Conservation (phyloP, 2,888 invertebrate genomes). For the Leptothorax acervorum region DNA sequence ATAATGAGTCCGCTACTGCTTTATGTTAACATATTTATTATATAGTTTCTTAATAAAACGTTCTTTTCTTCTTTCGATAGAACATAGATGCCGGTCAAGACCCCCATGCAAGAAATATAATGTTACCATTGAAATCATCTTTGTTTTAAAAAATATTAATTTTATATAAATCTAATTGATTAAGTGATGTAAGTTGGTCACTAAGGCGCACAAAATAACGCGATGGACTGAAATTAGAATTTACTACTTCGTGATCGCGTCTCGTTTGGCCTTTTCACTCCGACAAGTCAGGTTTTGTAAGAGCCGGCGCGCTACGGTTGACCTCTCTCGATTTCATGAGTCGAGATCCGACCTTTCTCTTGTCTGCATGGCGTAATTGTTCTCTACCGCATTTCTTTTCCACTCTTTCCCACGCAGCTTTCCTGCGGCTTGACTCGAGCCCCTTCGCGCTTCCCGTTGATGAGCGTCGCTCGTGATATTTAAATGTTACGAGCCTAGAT, state of each 20-base stretch:
- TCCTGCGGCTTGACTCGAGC: slow-evolving; percentile 24
- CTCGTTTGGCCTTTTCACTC: slow-evolving; percentile 58
- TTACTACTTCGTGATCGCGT: not conserved
- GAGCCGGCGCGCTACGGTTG: slow-evolving; percentile 60
- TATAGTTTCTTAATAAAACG: too few species aligned
- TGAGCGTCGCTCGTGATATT: slow-evolving; percentile 9
- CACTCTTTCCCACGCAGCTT: slow-evolving; percentile 39
- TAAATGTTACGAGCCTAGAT: not conserved
- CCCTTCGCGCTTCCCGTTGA: slow-evolving; percentile 2
- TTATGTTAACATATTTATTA: not conserved
- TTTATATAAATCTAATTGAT: not conserved
- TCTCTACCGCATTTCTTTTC: slow-evolving; percentile 51
- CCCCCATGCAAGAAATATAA: too few species aligned
- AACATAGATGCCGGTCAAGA: too few species aligned
- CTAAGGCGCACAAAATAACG: not conserved
- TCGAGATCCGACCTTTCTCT: slow-evolving; percentile 64
- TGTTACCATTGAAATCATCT: not conserved
- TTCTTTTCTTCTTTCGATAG: not conserved
- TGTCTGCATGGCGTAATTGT: slow-evolving; percentile 59
- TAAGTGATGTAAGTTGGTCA: not conserved
- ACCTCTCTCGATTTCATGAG: slow-evolving; percentile 61
- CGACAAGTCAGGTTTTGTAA: slow-evolving; percentile 40
- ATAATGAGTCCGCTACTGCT: not conserved
- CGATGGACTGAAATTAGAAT: not conserved
- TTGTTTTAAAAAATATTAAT: not conserved